Evolutionary conservation across 2,888 invertebrate genomes (phyloP).

Genomic region (Tuta absoluta): DNA sequence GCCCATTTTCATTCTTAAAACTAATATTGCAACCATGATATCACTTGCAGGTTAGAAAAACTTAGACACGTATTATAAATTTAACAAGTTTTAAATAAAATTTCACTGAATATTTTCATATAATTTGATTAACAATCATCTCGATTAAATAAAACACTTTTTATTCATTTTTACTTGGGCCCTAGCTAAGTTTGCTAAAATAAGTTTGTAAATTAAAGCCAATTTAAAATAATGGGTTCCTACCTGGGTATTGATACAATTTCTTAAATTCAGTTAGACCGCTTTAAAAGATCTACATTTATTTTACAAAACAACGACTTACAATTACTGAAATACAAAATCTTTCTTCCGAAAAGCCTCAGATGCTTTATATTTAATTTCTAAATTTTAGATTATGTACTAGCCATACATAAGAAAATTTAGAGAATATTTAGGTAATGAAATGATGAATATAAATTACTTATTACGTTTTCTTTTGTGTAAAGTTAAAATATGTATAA

Average conservation of each 20-base stretch:
- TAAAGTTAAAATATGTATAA: constrained; percentile 23
- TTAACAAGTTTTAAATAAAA: no score
- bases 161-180: constrained; percentile 15
- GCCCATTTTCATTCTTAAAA: constrained; percentile 59
- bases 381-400: constrained; percentile 59
- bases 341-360: constrained; percentile 34
- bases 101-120: no score
- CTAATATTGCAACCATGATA: constrained; percentile 79
- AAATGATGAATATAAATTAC: constrained; percentile 29
- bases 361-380: constrained; percentile 22
- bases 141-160: no score
- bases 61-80: not conserved
- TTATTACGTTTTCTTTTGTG: constrained; percentile 14
- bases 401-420: constrained; percentile 58
- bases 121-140: no score
- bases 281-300: constrained; percentile 59
- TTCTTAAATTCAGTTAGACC: constrained; percentile 18
- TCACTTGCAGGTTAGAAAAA: constrained; percentile 67
- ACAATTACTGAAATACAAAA: constrained; percentile 33
- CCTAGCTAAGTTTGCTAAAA: constrained; percentile 7
- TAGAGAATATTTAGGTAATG: constrained; percentile 35
- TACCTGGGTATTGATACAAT: constrained; percentile 7
- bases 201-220: constrained; percentile 28
- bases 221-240: constrained; percentile 8
- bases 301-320: constrained; percentile 50